These are phyloP conservation scores for Tetramorium parvispinum DNA, from an alignment of 1,140 invertebrate species.

Conservation along the genomic window DNA sequence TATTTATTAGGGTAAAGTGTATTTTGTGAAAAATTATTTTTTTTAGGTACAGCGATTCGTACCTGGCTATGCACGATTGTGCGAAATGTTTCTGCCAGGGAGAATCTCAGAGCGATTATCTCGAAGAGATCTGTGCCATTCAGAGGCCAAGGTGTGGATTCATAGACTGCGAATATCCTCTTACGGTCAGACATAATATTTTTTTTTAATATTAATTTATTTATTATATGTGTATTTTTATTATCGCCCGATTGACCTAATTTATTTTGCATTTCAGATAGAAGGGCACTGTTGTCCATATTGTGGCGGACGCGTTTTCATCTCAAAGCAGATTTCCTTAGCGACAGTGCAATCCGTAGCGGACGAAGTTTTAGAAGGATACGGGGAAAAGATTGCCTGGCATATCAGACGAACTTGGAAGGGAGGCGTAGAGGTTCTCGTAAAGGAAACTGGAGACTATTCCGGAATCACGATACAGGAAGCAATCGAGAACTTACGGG, in stretches of 20 bases:
- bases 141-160: constrained; percentile 76
- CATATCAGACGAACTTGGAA: constrained; percentile 76
- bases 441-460: constrained; percentile 78
- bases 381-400: constrained; percentile 74
- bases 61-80: constrained; percentile 64
- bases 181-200: constrained; percentile 71
- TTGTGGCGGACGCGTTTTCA: constrained; percentile 78
- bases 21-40: background rate
- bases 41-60: constrained; percentile 71
- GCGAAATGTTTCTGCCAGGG: constrained; percentile 79
- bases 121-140: constrained; percentile 81
- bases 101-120: constrained; percentile 70
- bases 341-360: constrained; percentile 65
- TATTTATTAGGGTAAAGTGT: background rate
- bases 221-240: no score
- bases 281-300: constrained; percentile 83
- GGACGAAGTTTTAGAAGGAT: constrained; percentile 68
- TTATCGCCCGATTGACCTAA: background rate
- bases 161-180: constrained; percentile 77
- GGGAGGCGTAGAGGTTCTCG: constrained; percentile 76
- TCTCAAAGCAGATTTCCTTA: constrained; percentile 66
- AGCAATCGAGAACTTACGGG: constrained; percentile 68
- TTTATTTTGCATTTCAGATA: constrained; percentile 69
- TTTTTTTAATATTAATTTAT: background rate
- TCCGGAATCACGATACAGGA: constrained; percentile 70